These are phyloP conservation scores for Cataglyphis rosenhaueri DNA, from an alignment of 2,888 invertebrate genomes.

Conservation along the genomic window DNA sequence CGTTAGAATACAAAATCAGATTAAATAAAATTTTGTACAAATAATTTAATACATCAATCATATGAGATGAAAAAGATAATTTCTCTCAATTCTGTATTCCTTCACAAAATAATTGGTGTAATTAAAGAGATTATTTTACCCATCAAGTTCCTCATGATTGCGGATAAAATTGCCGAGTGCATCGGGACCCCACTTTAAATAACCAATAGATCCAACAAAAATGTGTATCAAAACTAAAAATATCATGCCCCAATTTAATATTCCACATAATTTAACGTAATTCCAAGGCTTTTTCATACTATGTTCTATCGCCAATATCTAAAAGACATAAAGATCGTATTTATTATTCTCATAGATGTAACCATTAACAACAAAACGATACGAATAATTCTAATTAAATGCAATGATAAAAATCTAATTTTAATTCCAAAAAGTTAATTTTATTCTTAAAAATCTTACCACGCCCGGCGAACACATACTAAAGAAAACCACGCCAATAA, in stretches of 20 bases:
- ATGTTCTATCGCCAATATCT: constrained; percentile 76
- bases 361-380: background rate
- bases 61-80: background rate
- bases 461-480: constrained; percentile 76
- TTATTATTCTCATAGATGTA: background rate
- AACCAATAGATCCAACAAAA: constrained; percentile 72
- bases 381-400: background rate
- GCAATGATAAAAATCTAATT: background rate
- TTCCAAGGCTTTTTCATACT: constrained; percentile 74
- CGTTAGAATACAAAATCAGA: background rate
- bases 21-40: background rate
- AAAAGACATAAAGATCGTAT: background rate
- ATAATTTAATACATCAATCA: background rate
- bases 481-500: constrained; percentile 75
- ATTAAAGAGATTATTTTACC: constrained; percentile 53
- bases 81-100: background rate
- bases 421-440: background rate
- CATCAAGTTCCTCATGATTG: constrained; percentile 71
- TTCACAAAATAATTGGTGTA: background rate
- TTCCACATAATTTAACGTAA: constrained; percentile 70
- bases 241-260: constrained; percentile 77
- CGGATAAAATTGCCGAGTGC: constrained; percentile 74
- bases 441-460: constrained; percentile 57
- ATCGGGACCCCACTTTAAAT: constrained; percentile 73
- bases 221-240: constrained; percentile 67